These are phyloP conservation scores for Phoxinus dragarum DNA, from an alignment of 2,797 vertebrate genomes.

Conservation along the genomic window DNA sequence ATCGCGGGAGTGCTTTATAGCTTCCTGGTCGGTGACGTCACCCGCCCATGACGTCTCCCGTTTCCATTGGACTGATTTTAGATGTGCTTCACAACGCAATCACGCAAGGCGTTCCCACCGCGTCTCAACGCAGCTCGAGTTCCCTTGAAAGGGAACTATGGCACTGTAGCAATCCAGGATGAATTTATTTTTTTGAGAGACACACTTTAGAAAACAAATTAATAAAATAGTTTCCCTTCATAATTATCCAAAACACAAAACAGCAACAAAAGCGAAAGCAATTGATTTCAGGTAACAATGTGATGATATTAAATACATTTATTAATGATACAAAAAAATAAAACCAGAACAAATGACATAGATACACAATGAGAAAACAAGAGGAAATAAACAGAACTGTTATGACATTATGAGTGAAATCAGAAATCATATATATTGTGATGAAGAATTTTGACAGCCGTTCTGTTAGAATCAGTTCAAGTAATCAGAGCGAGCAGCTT, in stretches of 20 bases:
- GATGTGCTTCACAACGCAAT: too few relatives aligned
- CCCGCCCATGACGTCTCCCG: too few relatives aligned
- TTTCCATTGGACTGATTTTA: too few relatives aligned
- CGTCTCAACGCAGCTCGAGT: too few relatives aligned
- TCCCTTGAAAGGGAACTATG: neutral
- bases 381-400: constrained; percentile 45
- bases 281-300: constrained; percentile 60
- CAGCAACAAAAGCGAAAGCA: constrained; percentile 15
- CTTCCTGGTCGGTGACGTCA: too few relatives aligned
- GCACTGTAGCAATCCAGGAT: neutral
- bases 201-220: neutral
- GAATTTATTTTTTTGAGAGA: neutral
- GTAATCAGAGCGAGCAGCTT: constrained; percentile 3
- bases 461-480: constrained; percentile 8
- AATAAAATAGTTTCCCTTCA: neutral
- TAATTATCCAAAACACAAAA: constrained; percentile 6
- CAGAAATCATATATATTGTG: too few relatives aligned
- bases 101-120: too few relatives aligned
- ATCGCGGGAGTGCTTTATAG: too few relatives aligned
- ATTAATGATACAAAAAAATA: constrained; percentile 68
- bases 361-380: constrained; percentile 44
- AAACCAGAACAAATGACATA: constrained; percentile 25
- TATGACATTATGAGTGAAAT: neutral
- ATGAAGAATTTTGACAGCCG: neutral
- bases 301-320: constrained; percentile 65